Evolutionary conservation across 2,113 vertebrate species (phyloP).

Genomic region (Vimba vimba): DNA sequence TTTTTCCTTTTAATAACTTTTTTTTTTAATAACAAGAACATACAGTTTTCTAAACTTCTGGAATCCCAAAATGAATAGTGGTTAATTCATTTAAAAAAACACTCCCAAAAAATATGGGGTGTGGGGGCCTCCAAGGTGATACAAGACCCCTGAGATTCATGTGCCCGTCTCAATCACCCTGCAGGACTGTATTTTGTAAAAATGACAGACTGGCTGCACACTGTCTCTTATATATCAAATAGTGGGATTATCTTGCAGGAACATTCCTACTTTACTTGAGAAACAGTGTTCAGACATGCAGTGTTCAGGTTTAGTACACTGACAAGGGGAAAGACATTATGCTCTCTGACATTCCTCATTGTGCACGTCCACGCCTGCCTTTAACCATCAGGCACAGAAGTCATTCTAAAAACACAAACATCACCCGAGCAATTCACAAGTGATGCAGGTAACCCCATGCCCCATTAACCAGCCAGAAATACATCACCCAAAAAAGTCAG

Average conservation of each 20-base stretch:
- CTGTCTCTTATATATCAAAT: not conserved
- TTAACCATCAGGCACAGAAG: constrained; percentile 30
- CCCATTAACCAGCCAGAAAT: not conserved
- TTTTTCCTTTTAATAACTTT: too few relatives aligned
- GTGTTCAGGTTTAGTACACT: constrained; percentile 11
- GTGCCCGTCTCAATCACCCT: not conserved
- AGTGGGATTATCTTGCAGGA: not conserved
- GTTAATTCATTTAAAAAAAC: too few relatives aligned
- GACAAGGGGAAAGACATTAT: constrained; percentile 19
- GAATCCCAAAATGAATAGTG: too few relatives aligned
- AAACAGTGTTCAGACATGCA: constrained; percentile 50
- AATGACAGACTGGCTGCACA: not conserved
- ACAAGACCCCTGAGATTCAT: not conserved
- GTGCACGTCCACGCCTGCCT: constrained; percentile 54
- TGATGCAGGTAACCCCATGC: constrained; percentile 24
- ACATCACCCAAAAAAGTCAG: too few relatives aligned
- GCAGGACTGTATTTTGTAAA: not conserved
- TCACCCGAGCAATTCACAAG: not conserved
- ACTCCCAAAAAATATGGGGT: too few relatives aligned
- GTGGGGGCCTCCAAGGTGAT: not conserved
- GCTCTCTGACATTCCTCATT: constrained; percentile 50
- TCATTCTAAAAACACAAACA: constrained; percentile 18
- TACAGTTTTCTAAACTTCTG: too few relatives aligned
- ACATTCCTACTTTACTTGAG: constrained; percentile 11
- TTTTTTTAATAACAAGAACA: too few relatives aligned